A percentile compares a stretch with the other conserved stretches of the same genome.
These are phyloP conservation scores for Oophaga pumilio DNA, from an alignment of 2,113 vertebrate genomes.

Conservation along the genomic window DNA sequence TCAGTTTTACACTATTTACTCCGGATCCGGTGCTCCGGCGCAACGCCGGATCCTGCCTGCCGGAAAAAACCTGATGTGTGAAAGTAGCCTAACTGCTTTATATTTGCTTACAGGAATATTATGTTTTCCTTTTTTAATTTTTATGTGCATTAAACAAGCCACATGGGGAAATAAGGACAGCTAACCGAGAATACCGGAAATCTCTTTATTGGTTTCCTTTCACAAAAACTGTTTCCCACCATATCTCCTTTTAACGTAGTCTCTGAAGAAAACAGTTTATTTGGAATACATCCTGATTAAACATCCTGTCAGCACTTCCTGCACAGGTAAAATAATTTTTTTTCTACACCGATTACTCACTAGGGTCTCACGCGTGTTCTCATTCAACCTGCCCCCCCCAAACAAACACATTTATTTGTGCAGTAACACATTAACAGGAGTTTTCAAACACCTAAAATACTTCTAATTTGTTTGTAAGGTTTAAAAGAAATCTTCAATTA, in stretches of 20 bases:
- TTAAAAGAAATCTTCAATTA: background rate
- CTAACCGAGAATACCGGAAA: constrained; percentile 63
- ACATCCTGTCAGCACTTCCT: constrained; percentile 68
- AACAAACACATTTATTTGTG: background rate
- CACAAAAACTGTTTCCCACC: constrained; percentile 63
- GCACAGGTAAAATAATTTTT: constrained; percentile 60
- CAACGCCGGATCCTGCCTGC: too few relatives aligned
- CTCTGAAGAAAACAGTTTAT: constrained; percentile 57
- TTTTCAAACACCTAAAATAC: background rate
- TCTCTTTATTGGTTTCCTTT: constrained; percentile 53
- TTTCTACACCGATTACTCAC: constrained; percentile 57
- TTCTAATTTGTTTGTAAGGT: background rate
- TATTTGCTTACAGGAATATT: too few relatives aligned
- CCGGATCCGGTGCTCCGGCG: too few relatives aligned
- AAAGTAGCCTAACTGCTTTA: too few relatives aligned
- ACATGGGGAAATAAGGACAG: constrained; percentile 56
- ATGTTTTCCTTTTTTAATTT: background rate
- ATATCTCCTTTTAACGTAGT: constrained; percentile 59
- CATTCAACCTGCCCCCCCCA: background rate
- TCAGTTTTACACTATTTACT: too few relatives aligned
- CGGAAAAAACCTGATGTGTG: too few relatives aligned
- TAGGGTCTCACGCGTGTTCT: constrained; percentile 54
- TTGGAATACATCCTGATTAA: constrained; percentile 65
- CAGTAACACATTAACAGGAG: background rate
- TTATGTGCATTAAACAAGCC: constrained; percentile 45